Evolutionary conservation across 2,113 vertebrate genomes (phyloP).

Genomic region (Sinosuthora webbiana): DNA sequence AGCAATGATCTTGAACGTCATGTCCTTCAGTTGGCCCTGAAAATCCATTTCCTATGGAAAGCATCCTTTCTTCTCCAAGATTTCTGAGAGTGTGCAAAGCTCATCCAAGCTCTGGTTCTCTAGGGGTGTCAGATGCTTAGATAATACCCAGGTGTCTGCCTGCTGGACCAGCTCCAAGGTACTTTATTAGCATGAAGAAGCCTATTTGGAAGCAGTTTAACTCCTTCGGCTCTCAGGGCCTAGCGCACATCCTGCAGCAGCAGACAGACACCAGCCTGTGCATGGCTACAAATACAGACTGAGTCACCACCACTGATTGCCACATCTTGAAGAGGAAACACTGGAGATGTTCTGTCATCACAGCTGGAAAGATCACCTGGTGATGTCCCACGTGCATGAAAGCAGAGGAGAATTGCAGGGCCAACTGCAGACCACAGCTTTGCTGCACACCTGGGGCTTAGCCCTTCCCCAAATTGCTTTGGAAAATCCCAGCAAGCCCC

Average conservation of each 20-base stretch:
- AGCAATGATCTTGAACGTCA: conserved; percentile 60
- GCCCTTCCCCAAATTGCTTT: neutral
- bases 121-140: conserved; percentile 11
- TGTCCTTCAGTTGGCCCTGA: conserved; percentile 67
- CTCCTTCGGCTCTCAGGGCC: neutral
- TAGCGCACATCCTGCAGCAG: fast-evolving
- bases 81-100: conserved; percentile 15
- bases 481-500: neutral
- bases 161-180: conserved; percentile 45
- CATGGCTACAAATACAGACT: neutral
- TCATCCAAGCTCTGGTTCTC: conserved; percentile 45
- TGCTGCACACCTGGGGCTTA: neutral
- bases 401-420: neutral
- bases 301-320: neutral
- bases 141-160: conserved; percentile 47
- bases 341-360: neutral
- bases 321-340: neutral
- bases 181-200: conserved; percentile 28
- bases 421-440: neutral
- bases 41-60: conserved; percentile 55
- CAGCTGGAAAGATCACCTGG: neutral
- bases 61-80: conserved; percentile 35
- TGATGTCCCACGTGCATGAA: neutral
- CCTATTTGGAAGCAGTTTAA: conserved; percentile 27
- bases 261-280: neutral